Evolutionary conservation across 2,113 vertebrate species (phyloP).

Genomic region (Hemibagrus wyckioides): DNA sequence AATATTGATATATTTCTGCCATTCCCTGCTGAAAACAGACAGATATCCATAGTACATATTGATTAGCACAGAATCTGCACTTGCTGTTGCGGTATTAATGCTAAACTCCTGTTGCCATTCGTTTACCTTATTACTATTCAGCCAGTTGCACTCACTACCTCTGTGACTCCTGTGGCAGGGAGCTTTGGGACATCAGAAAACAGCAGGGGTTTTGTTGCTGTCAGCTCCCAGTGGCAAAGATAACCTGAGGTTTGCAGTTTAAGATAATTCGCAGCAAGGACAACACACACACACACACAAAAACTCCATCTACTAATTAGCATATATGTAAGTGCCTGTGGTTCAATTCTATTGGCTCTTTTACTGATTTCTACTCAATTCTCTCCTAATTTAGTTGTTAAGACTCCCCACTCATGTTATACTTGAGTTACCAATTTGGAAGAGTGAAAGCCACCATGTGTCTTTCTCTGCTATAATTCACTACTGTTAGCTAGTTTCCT

Average conservation of each 20-base stretch:
- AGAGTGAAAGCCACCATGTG: background rate
- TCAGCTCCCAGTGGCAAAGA: constrained; percentile 17
- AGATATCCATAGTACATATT: background rate
- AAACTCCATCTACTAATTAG: background rate
- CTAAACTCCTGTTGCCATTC: background rate
- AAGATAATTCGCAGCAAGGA: background rate
- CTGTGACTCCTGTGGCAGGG: background rate
- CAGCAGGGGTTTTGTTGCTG: constrained; percentile 12
- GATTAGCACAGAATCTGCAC: background rate
- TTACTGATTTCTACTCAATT: background rate
- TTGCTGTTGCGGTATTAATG: background rate
- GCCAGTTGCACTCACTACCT: background rate
- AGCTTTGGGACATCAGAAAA: background rate
- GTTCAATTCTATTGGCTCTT: background rate
- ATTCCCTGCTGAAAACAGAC: background rate
- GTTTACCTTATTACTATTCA: constrained; percentile 8
- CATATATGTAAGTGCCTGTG: background rate
- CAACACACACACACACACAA: constrained; percentile 3
- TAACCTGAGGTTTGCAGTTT: background rate
- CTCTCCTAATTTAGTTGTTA: background rate
- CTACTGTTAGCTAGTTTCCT: background rate
- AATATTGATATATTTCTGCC: background rate
- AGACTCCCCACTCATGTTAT: background rate
- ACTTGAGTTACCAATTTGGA: background rate
- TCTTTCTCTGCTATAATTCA: background rate